These are phyloP conservation scores for Himalopsyche tibetana DNA, from an alignment of 2,888 invertebrate genomes.

Conservation along the genomic window DNA sequence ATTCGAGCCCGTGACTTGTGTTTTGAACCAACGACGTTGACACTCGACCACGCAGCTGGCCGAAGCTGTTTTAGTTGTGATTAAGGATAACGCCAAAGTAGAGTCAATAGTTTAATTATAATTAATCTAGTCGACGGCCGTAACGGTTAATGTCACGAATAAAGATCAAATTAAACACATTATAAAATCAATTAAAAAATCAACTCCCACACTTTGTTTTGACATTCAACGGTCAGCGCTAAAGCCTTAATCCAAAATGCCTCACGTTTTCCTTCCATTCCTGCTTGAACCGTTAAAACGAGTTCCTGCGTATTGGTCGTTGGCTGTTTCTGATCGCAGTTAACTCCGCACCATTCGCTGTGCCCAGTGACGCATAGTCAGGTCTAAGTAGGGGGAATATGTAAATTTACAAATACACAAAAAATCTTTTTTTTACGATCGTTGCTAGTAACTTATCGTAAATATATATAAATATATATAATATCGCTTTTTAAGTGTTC, in stretches of 20 bases:
- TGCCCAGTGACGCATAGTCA: not conserved
- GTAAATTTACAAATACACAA: no score
- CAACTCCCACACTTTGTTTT: not conserved
- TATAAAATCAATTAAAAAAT: not conserved
- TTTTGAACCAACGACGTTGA: no score
- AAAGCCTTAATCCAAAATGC: not conserved
- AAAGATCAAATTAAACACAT: not conserved
- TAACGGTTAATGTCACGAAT: not conserved
- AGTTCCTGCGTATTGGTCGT: constrained; percentile 4
- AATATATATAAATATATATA: no score
- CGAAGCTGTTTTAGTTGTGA: no score
- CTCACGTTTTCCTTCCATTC: constrained; percentile 11
- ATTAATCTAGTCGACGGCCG: not conserved
- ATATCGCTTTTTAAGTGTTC: no score
- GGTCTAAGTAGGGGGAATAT: not conserved
- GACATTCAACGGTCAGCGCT: not conserved
- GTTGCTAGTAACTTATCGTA: no score
- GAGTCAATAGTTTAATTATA: not conserved
- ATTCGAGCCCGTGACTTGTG: no score
- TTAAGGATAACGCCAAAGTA: not conserved
- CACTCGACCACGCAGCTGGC: no score
- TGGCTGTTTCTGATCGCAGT: not conserved
- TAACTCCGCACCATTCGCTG: not conserved
- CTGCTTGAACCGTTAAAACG: constrained; percentile 14
- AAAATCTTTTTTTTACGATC: no score